A percentile compares a stretch with the other conserved stretches of the same genome.
Evolutionary conservation across 2,113 vertebrate species (phyloP).

Genomic region (Tapirus terrestris): DNA sequence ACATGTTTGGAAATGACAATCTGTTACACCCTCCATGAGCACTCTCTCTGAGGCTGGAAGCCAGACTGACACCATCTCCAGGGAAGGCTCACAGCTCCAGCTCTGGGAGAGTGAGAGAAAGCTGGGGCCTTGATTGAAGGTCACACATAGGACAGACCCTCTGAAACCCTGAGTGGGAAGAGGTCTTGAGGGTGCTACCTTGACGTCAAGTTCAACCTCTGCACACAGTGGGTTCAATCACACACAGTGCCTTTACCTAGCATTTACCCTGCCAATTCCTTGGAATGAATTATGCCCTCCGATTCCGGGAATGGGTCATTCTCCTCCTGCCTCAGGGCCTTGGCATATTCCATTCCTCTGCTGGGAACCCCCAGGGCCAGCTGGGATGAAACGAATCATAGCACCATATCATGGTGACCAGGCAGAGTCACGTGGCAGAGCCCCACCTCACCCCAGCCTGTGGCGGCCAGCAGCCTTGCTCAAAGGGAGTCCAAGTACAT

Average conservation of each 20-base stretch:
- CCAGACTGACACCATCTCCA: background rate
- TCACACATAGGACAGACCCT: background rate
- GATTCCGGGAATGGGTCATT: background rate
- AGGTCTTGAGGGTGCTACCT: background rate
- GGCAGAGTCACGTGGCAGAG: background rate
- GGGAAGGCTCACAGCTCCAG: background rate
- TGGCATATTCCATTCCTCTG: background rate
- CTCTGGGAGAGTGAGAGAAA: background rate
- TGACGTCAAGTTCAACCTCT: background rate
- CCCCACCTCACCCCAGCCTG: background rate
- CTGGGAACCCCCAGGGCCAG: background rate
- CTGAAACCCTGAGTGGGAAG: background rate
- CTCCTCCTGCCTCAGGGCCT: background rate
- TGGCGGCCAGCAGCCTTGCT: background rate
- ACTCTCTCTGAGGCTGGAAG: background rate
- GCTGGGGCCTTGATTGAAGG: background rate
- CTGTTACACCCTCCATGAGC: background rate
- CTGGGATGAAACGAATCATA: background rate
- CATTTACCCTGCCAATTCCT: background rate
- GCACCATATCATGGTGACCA: background rate
- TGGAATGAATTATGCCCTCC: background rate
- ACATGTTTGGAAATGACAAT: background rate
- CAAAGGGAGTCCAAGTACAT: background rate
- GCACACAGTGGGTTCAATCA: background rate
- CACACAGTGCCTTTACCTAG: background rate